Evolutionary conservation across 2,888 invertebrate species (phyloP).

Genomic region (Cinara cedri): DNA sequence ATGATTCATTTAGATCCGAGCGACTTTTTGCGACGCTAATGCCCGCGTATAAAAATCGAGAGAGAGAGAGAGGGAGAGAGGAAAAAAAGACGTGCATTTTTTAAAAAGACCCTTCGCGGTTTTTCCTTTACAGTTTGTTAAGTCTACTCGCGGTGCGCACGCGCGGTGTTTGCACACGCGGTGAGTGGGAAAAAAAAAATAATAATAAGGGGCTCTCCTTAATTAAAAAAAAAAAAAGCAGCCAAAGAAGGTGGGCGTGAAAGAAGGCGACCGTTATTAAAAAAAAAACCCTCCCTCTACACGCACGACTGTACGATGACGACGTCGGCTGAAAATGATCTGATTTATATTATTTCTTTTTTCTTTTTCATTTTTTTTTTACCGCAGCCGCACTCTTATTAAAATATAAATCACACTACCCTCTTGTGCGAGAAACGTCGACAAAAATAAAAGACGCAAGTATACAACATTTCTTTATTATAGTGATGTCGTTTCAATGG

Average conservation of each 20-base stretch:
- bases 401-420: constrained; percentile 6
- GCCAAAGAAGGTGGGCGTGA: constrained; percentile 38
- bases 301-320: not conserved
- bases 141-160: constrained; percentile 18
- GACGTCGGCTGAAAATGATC: constrained; percentile 45
- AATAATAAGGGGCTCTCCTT: constrained; percentile 50
- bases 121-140: constrained; percentile 56
- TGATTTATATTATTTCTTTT: constrained; percentile 42
- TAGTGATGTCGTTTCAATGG: too few relatives aligned
- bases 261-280: constrained; percentile 49
- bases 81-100: not conserved
- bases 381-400: constrained; percentile 46
- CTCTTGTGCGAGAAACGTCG: not conserved
- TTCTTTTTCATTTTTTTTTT: constrained; percentile 11
- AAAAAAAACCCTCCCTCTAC: constrained; percentile 22
- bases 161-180: constrained; percentile 35
- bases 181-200: not conserved
- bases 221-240: constrained; percentile 49
- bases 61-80: not conserved
- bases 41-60: too few relatives aligned
- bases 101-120: constrained; percentile 49
- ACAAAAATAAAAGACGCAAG: too few relatives aligned
- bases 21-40: too few relatives aligned
- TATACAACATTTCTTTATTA: not conserved
- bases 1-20: too few relatives aligned